Base-by-base conservation (phyloP, 2,888 invertebrate species). In the Diabrotica balteata region DNA sequence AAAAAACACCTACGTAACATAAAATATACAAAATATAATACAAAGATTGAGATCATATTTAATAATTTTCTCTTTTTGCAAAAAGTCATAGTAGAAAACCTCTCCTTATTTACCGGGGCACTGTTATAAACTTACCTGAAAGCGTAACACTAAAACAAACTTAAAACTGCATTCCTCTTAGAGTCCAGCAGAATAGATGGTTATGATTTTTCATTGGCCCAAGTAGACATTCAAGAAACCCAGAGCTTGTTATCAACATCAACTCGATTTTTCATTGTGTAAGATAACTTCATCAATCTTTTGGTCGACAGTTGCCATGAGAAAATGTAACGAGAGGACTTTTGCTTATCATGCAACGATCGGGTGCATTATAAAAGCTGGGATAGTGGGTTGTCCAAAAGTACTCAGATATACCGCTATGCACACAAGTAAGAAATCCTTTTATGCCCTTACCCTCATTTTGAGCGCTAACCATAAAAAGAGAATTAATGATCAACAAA, bases 241-340 rank as follows among this genome's bases (percentile, higher is more conserved):
- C 82, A 66, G 82, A 82, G n/a, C 43, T 77, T 75, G 44, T 76
- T 79, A 63, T 78, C 79, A 52, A 78, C 78, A 69, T 84, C 82
- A 74, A n/a, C n/a, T n/a, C n/a, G n/a, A n/a, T n/a, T n/a, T n/a
- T 94, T 91, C 91, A 95, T 92, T 84, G n/a, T 96, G 95, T 71
- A 96, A 86, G 63, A 90, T 89, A 83, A 93, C 95, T 77, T 91
- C 91, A 69, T 93, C 93, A 80, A n/a, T 94, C 95, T 77, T 89
- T 89, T 49, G 90, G 89, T 58, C 93, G 87, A 60, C 88, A n/a
- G 86, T 75, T 89, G 88, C 96, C 96, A 96, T 59, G n/a, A 88
- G 87, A 54, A 96, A 85, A 70, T 89, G 87, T 64, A 96, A 85
- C 60, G 89, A 85, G 75, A 86, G 88, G 60, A 91, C 86, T 61